Base-by-base conservation (phyloP, 2,797 vertebrate species). In the Eptatretus atami region DNA sequence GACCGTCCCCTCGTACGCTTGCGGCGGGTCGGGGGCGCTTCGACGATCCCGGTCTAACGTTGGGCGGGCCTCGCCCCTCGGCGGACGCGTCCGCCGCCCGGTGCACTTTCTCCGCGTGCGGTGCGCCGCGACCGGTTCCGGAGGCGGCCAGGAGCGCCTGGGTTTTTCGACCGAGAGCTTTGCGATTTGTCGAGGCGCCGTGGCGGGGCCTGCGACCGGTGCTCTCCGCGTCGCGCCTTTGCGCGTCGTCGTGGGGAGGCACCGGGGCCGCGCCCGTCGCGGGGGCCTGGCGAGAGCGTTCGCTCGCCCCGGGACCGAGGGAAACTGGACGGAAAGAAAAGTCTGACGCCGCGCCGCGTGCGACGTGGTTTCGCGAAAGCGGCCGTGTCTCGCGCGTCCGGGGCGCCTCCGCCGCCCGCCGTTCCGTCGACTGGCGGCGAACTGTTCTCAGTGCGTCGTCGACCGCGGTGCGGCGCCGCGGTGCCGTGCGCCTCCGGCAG, bases 61-160 rank as follows among this genome's bases (percentile, higher is more conserved):
- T 12, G 11, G 11, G 55, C 24, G 55, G 55, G 24, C 10, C 55
- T 3, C 55, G 55, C 15, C 24, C 15, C 55, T 2, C 70, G 66
- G 68, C 66, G 65, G 67, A 25, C 3, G 6, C 12, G 63, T 63
- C 66, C 66, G 64, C 64, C 64, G 68, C 67, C 6, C 63, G 66
- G 54, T 67, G 66, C 64, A 69, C 65, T 66, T 68, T 63, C 8
- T 70, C 68, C 52, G 67, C 66, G 8, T 63, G 68, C 57, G 69
- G 66, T 66, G 72, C 65, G 66, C 67, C 69, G 61, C 55, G 64
- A 70, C 66, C 6, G 65, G 68, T 66, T 64, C 66, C 11, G 52
- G 12, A 66, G 67, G 64, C 52, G 65, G 55, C 55, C 55, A 60
- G 55, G 55, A 60, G 15, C 11, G 55, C 55, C 15, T 24, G 15